Conservation (phyloP, 2,113 vertebrate species). For the Benitochromis conjunctus region DNA sequence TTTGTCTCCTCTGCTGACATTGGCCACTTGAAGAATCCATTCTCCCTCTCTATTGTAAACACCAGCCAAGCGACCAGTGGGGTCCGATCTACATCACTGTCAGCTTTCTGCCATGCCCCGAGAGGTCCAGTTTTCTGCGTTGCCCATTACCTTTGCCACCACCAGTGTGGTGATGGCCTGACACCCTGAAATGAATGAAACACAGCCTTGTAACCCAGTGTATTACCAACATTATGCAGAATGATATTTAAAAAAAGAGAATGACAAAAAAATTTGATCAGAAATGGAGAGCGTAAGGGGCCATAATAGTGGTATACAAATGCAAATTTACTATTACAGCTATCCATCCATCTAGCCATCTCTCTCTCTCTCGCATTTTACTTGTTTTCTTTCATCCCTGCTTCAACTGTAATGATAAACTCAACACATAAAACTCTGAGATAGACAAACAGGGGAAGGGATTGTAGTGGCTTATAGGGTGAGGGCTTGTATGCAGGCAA, state of each 20-base stretch:
- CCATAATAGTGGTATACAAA: not conserved
- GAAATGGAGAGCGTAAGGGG: not conserved
- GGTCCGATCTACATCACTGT: not conserved
- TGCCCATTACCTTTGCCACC: not conserved
- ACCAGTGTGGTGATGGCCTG: not conserved
- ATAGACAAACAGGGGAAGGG: conserved; percentile 32
- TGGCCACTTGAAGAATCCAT: not conserved
- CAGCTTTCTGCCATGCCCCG: not conserved
- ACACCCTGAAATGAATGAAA: not conserved
- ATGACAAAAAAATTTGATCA: not conserved
- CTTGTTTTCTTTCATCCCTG: not conserved
- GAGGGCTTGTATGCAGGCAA: conserved; percentile 23
- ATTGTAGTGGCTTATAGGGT: not conserved
- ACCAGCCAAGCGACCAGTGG: not conserved
- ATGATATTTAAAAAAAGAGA: not conserved
- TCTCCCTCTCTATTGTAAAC: not conserved
- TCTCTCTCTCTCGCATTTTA: not conserved
- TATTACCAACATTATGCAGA: not conserved
- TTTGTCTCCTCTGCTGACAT: not conserved
- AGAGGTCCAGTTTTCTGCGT: not conserved
- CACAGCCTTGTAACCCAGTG: not conserved
- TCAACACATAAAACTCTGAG: conserved; percentile 71
- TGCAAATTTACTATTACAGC: not conserved
- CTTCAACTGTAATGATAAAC: conserved; percentile 33
- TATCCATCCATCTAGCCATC: not conserved